Base-by-base conservation (phyloP, 1,140 invertebrate genomes). In the Bombyx mandarina region DNA sequence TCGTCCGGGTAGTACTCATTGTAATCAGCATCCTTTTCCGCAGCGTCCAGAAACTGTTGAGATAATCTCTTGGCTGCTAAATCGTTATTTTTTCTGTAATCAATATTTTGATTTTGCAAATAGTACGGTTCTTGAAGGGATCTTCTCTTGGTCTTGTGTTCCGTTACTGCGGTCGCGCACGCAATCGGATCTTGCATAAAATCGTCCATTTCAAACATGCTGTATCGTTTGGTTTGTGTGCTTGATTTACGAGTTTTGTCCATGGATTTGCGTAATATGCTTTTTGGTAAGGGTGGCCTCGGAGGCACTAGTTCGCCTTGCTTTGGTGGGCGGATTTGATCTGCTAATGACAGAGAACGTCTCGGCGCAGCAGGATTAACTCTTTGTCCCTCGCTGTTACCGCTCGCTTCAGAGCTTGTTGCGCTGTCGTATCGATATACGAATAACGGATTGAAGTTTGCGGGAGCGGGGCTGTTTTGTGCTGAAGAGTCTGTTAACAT, bases 341-440 rank as follows among this genome's bases (percentile, higher is more conserved):
- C 90, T 18, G 90, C 89, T 56, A 93, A 75, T 44, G 91, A 93
- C 2, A 92, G 88, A 6, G 92, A 93, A 60, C 92, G 79, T 80
- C 91, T 92, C 4, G 91, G 90, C 55, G 93, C 77, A 35, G 81
- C 86, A 9, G 91, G 90, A 50, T 90, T 82, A 44, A 67, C 74
- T 65, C 86, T 88, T 56, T 74, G 76, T 71, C 85, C 69, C 73
- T 88, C 66, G 77, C 77, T 62, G 82, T 82, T 78, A 5, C 70
- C 77, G 60, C 92, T 92, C 9, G 91, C 89, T 71, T 92, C 92
- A 8, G 91, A 92, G 69, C 92, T 92, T 22, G 91, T 88, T 56
- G 91, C 92, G 72, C 93, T 94, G 66, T 95, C 94, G 75, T 95
- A 95, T 46, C 93, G 92, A 81, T 95, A 95, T 1, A 95, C 91